Conservation (phyloP, 1,140 invertebrate genomes). For the Pissodes strobi region DNA sequence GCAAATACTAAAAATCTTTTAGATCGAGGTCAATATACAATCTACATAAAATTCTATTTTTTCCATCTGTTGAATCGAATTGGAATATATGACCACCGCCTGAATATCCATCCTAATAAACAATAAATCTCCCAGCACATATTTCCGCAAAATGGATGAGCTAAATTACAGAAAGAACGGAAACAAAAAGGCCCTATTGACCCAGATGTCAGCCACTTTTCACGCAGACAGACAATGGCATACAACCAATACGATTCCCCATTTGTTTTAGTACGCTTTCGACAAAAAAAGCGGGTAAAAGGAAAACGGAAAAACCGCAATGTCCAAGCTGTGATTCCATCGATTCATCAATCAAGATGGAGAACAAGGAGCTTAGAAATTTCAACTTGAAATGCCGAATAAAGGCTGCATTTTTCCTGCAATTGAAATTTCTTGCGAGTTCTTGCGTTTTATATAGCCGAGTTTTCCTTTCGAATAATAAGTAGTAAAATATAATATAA, state of each 20-base stretch:
- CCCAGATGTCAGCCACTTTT: constrained; percentile 7
- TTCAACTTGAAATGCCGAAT: not conserved
- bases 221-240: constrained; percentile 5
- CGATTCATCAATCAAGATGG: constrained; percentile 18
- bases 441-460: too few relatives aligned
- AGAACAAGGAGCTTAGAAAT: not conserved
- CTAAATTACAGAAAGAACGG: constrained; percentile 5
- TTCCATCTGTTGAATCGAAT: too few relatives aligned
- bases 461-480: too few relatives aligned
- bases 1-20: too few relatives aligned
- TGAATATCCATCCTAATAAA: too few relatives aligned
- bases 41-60: too few relatives aligned
- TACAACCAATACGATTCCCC: constrained; percentile 2
- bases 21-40: too few relatives aligned
- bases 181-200: constrained; percentile 17
- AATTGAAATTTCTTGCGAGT: constrained; percentile 19
- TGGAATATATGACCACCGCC: too few relatives aligned
- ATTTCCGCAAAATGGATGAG: not conserved
- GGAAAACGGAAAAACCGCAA: not conserved
- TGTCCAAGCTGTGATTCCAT: constrained; percentile 8
- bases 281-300: not conserved
- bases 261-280: constrained; percentile 4
- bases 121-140: too few relatives aligned
- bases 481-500: too few relatives aligned
- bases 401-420: constrained; percentile 10